Base-by-base conservation (phyloP, 1,140 invertebrate species). In the Cyclargus thomasi region DNA sequence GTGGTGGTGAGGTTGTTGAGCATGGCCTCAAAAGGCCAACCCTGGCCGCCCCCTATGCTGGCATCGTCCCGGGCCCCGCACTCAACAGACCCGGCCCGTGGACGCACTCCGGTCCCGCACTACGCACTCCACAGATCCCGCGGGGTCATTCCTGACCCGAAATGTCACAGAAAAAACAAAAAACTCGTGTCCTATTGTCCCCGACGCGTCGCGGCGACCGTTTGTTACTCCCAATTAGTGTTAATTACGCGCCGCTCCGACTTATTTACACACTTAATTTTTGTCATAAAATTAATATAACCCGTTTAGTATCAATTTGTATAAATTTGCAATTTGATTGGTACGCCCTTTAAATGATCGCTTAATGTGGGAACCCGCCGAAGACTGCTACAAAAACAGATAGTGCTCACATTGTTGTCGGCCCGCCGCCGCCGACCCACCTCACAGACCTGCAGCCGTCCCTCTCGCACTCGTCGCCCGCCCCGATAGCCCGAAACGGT, bases 221-320 rank as follows among this genome's bases (percentile, higher is more conserved):
- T 78, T 72, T 81, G 83, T 90, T 90, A 88, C 74, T 82, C 79
- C 79, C 86, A 88, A 88, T 90, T 88, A 90, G 86, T 83, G 86
- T 85, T 86, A 86, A 90, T 90, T 90, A 88, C 79, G 73, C 78
- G 79, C 74, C 80, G 80, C 80, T 79, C 86, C 79, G 82, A 86
- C 84, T 90, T 90, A 88, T 90, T 90, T 90, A 83, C 87, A 88
- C 86, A 88, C 85, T 90, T 90, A 90, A 90, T 90, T 90, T 90
- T 90, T 90, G 86, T 88, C 88, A 90, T 90, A 88, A 88, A 88
- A 90, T 90, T 90, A 90, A 88, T 88, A 90, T 83, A 90, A 86
- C 81, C 84, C 83, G 86, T 88, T 90, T 90, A 90, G 86, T 88
- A 90, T 88, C 80, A 88, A 90, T 90, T 90, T 90, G 88, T 88